Evolutionary conservation across 64 coral and sea anemone genomes (phyloP), one percentile per base, ranked within the genome.

Genomic region (Orbicella faveolata): DNA sequence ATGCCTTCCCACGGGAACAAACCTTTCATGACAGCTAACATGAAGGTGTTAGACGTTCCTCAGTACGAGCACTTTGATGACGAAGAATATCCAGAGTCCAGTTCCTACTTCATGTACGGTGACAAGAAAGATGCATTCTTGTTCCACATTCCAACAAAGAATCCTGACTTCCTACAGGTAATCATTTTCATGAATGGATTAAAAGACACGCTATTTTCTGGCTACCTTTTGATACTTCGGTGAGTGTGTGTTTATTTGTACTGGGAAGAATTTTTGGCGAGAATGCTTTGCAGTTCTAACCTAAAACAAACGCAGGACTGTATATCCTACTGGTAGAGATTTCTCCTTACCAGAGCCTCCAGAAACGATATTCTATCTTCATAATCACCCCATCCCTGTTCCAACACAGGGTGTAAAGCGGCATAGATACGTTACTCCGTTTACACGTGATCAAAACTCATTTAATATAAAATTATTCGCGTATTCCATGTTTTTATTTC

Each of bases 41-140:
- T 91, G 53, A 91, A 73, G 33, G 80, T 91, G 35, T n/a, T 84
- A 0, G 89, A 91, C 66, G 89, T 91, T 33, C 41, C 79, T 5
- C 80, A 78, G n/a, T 91, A 83, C 74, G 89, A 91, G 34, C 89
- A 89, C 87, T 89, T 89, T 68, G 87, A 89, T 78, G n/a, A 48
- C 16, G 77, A 36, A 13, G 73, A 39, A 34, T 91, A 91, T 44
- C 89, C 89, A 21, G 79, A 91, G 23, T 69, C 34, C 65, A 83
- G 79, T 53, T 61, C 26, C 1, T 91, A 91, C 52, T 76, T 91
- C 16, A 62, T 91, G n/a, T 91, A 91, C 30, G 89, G 89, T 2
- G 53, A 75, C 33, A 25, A 74, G 36, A 81, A 44, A 6, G 53
- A 84, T 51, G 80, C 79, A n/a, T 91, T 74, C 70, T 61, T 91